These are phyloP conservation scores for Bombus ignitus DNA, from an alignment of 1,140 invertebrate genomes.

Conservation along the genomic window DNA sequence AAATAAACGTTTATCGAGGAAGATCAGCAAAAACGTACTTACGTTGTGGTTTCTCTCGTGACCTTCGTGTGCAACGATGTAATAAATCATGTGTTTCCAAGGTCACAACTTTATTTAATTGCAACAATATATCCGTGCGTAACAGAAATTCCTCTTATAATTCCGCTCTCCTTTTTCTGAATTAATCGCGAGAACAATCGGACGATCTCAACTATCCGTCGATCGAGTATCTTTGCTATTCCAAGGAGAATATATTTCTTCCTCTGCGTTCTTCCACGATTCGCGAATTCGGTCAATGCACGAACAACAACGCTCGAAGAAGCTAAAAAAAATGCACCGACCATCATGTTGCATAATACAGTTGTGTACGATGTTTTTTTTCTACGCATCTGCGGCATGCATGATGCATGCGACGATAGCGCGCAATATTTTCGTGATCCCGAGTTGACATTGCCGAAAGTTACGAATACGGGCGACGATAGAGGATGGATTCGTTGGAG, in stretches of 20 bases:
- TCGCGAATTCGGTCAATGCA: constrained; percentile 36
- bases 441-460: constrained; percentile 76
- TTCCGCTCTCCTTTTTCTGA: background rate
- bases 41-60: too few species aligned
- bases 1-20: too few species aligned
- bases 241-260: background rate
- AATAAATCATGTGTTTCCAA: too few species aligned
- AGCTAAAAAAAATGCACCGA: background rate
- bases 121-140: too few species aligned
- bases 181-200: background rate
- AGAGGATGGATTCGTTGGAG: constrained; percentile 50
- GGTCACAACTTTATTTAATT: too few species aligned
- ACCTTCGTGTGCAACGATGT: too few species aligned
- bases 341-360: constrained; percentile 43
- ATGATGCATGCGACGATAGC: background rate
- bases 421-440: constrained; percentile 74
- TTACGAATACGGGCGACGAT: constrained; percentile 67
- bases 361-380: background rate
- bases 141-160: background rate
- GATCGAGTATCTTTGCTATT: background rate
- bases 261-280: background rate
- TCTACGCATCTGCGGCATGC: background rate
- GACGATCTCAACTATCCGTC: background rate
- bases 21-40: too few species aligned
- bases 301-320: background rate